Base-by-base conservation (phyloP, 2,113 vertebrate species). In the Anguilla rostrata region DNA sequence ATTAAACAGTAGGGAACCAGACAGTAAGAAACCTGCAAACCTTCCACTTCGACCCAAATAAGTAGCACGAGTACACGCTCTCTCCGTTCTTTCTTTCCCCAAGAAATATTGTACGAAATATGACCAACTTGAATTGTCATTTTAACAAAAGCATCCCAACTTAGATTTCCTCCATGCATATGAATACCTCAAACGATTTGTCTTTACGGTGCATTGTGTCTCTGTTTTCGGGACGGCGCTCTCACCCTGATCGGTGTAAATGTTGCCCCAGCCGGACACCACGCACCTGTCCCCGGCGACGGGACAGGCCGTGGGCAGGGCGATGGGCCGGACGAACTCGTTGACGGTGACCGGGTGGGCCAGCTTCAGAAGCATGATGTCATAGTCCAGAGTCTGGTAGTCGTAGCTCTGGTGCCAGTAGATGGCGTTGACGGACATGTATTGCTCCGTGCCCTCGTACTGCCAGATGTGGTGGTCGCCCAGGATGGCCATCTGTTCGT, bases 361-460 rank as follows among this genome's bases (percentile, higher is more conserved):
- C 89, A 95, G 39, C 88, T 92, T 95, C 91, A 95, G 85, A 88
- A 95, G 89, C 94, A 96, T 95, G 90, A 95, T 94, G 91, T 95
- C 92, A 1, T 90, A 89, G 89, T 95, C 94, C 75, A 95, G 3
- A 6, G 95, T 95, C 63, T 84, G 75, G 86, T 95, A 95, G 88
- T 96, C 88, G 18, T 94, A 95, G 46, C 87, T 91, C 85, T 92
- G 46, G 43, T 95, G 93, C 94, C 94, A 95, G 91, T 94, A 94
- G 90, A 95, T 95, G 92, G 91, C 90, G 5, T 95, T 91, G 22
- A 95, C 92, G 2, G 92, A 0, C 92, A 95, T 93, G 85, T 89
- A 90, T 91, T 95, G 92, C 89, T 95, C 93, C 0, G 94, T 92
- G 49, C 92, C 92, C 87, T 94, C 92, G 4, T 94, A 20, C 85